Conservation (phyloP, 2,113 vertebrate species). For the Harpagus bidentatus region DNA sequence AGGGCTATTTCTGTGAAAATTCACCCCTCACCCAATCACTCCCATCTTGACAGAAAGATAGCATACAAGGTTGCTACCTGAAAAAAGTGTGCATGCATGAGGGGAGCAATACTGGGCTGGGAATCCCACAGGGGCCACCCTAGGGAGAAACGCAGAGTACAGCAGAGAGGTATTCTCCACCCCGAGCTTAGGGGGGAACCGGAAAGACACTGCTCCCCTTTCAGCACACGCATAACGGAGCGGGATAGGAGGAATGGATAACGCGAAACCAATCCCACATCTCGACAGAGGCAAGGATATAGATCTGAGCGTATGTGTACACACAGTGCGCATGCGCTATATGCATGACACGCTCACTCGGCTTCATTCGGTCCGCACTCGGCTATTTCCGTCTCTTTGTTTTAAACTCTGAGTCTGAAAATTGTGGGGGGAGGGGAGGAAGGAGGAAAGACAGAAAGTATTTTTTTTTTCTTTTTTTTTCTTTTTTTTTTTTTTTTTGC, state of each 20-base stretch:
- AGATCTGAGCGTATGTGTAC: not conserved
- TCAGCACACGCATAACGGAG: not conserved
- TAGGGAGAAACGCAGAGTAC: not conserved
- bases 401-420: not conserved
- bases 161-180: not conserved
- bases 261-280: not conserved
- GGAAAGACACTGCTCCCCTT: not conserved
- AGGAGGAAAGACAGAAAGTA: not conserved
- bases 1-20: not conserved
- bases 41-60: not conserved
- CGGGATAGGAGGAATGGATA: not conserved
- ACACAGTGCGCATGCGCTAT: not conserved
- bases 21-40: not conserved
- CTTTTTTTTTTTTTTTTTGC: no score
- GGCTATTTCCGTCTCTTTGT: constrained; percentile 15
- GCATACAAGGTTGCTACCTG: not conserved
- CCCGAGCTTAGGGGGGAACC: not conserved
- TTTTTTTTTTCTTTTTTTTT: no score
- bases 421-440: not conserved
- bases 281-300: not conserved
- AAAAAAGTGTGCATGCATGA: not conserved
- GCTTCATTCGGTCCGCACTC: not conserved
- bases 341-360: not conserved
- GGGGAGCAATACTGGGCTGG: not conserved
- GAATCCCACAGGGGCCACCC: not conserved